Base-by-base conservation (phyloP, 37 sponge, comb jelly and placozoan genomes). In the Hormiphora californensis region DNA sequence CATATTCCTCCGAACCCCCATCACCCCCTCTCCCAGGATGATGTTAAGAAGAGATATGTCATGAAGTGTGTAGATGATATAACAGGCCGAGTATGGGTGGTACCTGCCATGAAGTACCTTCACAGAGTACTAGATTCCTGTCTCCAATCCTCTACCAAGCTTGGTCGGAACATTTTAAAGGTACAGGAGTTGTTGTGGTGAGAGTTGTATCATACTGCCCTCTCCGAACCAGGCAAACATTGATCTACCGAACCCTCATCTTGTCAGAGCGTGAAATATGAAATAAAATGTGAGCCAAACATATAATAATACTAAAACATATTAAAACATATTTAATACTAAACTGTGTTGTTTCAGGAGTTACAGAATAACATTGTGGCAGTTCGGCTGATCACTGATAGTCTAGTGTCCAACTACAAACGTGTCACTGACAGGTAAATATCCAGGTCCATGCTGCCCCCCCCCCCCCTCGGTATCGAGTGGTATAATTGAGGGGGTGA, bases 81-180 rank as follows among this genome's bases (percentile, higher is more conserved):
- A 5, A 73, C 40, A 46, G 43, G 38, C 25, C 40, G 46, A 28
- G 44, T 43, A 19, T 73, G 81, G 81, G 81, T 73, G 46, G 81
- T 73, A 40, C 81, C 81, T n/a, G 81, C 81, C 81, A 73, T 73
- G 81, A 73, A 73, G 19, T 73, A 73, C 25, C 46, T 73, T 1
- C 46, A 43, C 3, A 73, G 81, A 73, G 43, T 73, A 40, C 81
- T 73, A 40, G 46, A 73, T 23, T 43, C 40, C 81, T 73, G 81
- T 40, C 44, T 73, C 1, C 81, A 73, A 28, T 73, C 81, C 27
- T 73, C 81, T 39, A 43, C 81, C 38, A 73, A 73, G 25, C 46
- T 73, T 15, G 81, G 81, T 22, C 40, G 43, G 35, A 73, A 73
- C 44, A 73, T 73, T 33, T 28, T 73, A 37, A 27, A 46, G 44